Evolutionary conservation across 2,113 vertebrate genomes (phyloP).

Genomic region (Hylia prasina): DNA sequence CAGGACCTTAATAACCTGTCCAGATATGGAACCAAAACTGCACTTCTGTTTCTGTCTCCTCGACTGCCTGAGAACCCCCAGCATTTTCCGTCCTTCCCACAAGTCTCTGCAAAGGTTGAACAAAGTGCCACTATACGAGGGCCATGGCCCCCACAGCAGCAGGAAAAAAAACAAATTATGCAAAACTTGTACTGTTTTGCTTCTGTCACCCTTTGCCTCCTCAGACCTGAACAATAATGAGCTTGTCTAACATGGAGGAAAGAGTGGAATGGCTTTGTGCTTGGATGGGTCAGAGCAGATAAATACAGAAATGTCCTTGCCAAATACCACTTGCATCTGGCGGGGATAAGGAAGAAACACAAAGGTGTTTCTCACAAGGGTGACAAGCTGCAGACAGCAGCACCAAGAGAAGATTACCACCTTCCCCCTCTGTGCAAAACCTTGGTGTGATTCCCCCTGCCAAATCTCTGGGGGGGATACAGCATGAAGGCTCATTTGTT

Average conservation of each 20-base stretch:
- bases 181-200: not conserved
- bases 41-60: not conserved
- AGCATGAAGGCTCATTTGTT: not conserved
- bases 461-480: not conserved
- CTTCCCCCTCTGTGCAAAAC: rapidly evolving
- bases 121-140: rapidly evolving
- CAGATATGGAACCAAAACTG: not conserved
- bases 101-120: not conserved
- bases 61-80: rapidly evolving
- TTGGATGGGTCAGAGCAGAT: not conserved
- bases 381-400: not conserved
- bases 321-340: not conserved
- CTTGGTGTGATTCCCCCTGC: not conserved
- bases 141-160: not conserved
- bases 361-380: not conserved
- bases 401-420: not conserved
- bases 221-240: not conserved
- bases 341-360: not conserved
- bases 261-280: not conserved
- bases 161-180: not conserved
- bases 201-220: not conserved
- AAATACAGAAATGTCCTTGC: not conserved
- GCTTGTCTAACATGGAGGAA: not conserved
- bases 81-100: not conserved
- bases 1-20: not conserved